Conservation (phyloP, 2,888 invertebrate species). For the Drosophila anomelani region DNA sequence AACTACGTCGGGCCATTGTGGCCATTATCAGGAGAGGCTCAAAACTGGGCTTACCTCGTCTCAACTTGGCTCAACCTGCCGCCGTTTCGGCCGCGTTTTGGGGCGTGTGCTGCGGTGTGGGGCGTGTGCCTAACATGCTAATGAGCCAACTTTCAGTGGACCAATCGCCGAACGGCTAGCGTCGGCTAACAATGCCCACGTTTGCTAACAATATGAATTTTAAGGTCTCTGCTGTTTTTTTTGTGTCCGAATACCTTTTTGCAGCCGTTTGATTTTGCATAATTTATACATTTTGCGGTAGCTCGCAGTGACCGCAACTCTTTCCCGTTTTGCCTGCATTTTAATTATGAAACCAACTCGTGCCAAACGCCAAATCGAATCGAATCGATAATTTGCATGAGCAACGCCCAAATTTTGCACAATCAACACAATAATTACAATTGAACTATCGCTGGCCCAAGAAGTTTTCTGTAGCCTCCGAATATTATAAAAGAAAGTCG, state of each 20-base stretch:
- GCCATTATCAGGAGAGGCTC: constrained; percentile 60
- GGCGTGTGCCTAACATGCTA: constrained; percentile 80
- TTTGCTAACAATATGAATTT: constrained; percentile 60
- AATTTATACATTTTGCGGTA: constrained; percentile 65
- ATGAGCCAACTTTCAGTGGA: constrained; percentile 72
- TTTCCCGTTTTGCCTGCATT: constrained; percentile 56
- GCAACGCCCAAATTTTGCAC: constrained; percentile 52
- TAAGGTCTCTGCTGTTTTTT: constrained; percentile 28
- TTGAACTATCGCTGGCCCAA: constrained; percentile 4
- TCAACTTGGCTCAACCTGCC: constrained; percentile 35
- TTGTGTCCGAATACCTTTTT: constrained; percentile 44
- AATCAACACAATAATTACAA: constrained; percentile 48
- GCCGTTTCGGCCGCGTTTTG: constrained; percentile 21
- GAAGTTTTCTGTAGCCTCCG: constrained; percentile 17
- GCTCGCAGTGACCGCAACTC: constrained; percentile 61
- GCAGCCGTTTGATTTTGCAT: constrained; percentile 61
- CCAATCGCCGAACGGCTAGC: constrained; percentile 67
- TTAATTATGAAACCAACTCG: constrained; percentile 76
- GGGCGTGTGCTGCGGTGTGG: constrained; percentile 67
- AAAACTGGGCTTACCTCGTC: constrained; percentile 34
- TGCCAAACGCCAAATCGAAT: constrained; percentile 61
- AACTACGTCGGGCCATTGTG: constrained; percentile 44
- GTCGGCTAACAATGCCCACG: constrained; percentile 53
- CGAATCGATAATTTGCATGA: constrained; percentile 69
- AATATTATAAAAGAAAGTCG: constrained; percentile 62